Base-by-base conservation (phyloP, 2,888 invertebrate species). In the Hermaeophaga mercurialis region DNA sequence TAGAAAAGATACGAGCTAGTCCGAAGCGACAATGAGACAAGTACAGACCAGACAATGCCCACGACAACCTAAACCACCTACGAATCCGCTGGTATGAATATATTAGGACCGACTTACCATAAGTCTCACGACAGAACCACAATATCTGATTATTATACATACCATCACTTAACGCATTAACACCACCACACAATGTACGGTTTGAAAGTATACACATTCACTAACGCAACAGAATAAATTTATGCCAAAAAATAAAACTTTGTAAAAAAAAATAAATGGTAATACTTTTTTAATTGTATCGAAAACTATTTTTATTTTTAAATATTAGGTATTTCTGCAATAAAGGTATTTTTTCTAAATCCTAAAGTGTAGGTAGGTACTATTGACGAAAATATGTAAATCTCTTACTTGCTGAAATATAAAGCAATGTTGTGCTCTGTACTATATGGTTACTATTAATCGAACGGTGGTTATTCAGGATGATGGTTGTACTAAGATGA, bases 101-200 rank as follows among this genome's bases (percentile, higher is more conserved):
- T 74, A 74, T 75, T 75, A 74, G 70, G 69, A 64, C 65, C 61
- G 62, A 69, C 70, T 72, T 72, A 73, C 72, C 72, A 74, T 74
- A 74, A 74, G 69, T 74, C 72, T 74, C 68, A 31, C 19, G 64
- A 62, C 52, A 49, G 53, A 52, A 58, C 58, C 56, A 62, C 61
- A 61, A 61, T 63, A 63, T 63, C 63, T 59, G 63, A 63, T 63
- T 63, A 63, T 63, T 63, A 59, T 61, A 63, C 61, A 59, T 63
- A 63, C 58, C 63, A 58, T 59, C 61, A 56, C 56, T 58, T 43
- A 56, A 52, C 50, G 48, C 64, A 62, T 62, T 60, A 60, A 60
- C 64, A 62, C 64, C 60, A 62, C 62, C 58, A 56, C 58, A 43
- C 61, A 45, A 58, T 56, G 56, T 50, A 38, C 55, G 44, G 38